phyloP scores from a whole-genome alignment of 2,113 vertebrate genomes.

The Brachyhypopomus gauderio region DNA sequence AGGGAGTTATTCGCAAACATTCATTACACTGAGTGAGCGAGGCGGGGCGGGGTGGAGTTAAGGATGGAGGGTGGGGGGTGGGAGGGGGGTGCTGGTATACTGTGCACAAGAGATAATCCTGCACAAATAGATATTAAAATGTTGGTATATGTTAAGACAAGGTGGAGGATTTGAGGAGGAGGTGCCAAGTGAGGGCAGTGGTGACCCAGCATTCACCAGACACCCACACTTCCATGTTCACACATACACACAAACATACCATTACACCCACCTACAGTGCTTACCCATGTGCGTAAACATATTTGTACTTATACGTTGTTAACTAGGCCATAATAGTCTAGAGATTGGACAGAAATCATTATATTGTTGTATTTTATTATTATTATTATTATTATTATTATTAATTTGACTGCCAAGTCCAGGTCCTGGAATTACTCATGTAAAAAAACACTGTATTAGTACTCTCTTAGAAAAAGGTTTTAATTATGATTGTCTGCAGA shows the following conservation, averaged over 20 bases:
- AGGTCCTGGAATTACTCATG: slow-evolving; percentile 12
- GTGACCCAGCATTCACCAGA: slow-evolving; percentile 4
- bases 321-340: slow-evolving; percentile 22
- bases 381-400: not conserved
- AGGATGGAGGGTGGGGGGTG: not conserved
- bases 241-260: slow-evolving; percentile 31
- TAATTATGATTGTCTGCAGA: slow-evolving; percentile 35
- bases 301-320: slow-evolving; percentile 46
- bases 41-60: no score
- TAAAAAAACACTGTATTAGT: slow-evolving; percentile 12
- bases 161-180: slow-evolving; percentile 1
- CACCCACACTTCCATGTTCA: slow-evolving; percentile 23
- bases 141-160: slow-evolving; percentile 2
- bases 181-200: not conserved
- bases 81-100: slow-evolving; percentile 19
- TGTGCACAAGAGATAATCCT: slow-evolving; percentile 3
- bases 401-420: slow-evolving; percentile 38
- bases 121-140: not conserved
- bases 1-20: slow-evolving; percentile 11
- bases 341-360: slow-evolving; percentile 19
- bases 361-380: slow-evolving; percentile 18
- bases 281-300: slow-evolving; percentile 34
- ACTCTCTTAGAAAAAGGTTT: slow-evolving; percentile 20
- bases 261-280: slow-evolving; percentile 23
- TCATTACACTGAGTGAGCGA: slow-evolving; percentile 20